phyloP scores from a whole-genome alignment of 2,797 vertebrate genomes.

The Molossus molossus region DNA sequence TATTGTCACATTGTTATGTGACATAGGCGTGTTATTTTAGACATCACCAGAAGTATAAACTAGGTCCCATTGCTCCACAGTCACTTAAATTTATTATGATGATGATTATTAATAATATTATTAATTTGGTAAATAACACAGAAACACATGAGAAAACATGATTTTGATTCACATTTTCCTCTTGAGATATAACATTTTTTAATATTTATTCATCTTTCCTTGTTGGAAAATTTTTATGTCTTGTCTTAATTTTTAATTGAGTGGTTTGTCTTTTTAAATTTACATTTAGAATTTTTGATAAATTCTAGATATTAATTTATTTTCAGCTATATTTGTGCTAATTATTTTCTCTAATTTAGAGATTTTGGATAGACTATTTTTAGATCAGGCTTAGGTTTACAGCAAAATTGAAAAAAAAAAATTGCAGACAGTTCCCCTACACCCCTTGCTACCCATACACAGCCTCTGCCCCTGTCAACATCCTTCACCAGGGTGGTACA shows the following conservation, averaged over 20 bases:
- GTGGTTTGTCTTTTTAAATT: not conserved
- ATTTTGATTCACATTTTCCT: not conserved
- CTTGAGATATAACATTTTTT: not conserved
- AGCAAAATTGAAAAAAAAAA: not conserved
- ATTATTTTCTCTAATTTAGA: not conserved
- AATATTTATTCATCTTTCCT: not conserved
- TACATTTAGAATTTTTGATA: not conserved
- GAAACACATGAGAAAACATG: not conserved
- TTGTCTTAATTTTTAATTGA: not conserved
- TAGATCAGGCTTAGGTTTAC: not conserved
- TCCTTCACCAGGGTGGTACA: not conserved
- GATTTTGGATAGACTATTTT: not conserved
- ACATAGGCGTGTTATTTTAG: not conserved
- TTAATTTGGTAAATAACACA: not conserved
- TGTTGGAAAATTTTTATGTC: not conserved
- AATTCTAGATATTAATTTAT: not conserved
- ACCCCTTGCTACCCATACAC: not conserved
- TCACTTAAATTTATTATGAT: not conserved
- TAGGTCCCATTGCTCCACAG: not conserved
- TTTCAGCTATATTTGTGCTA: not conserved
- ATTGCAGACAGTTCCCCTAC: not conserved
- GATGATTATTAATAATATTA: not conserved
- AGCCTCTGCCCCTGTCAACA: not conserved
- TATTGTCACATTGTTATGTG: not conserved
- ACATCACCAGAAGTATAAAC: not conserved